These are phyloP conservation scores for Meganola albula DNA, from an alignment of 2,888 invertebrate species.

Conservation along the genomic window DNA sequence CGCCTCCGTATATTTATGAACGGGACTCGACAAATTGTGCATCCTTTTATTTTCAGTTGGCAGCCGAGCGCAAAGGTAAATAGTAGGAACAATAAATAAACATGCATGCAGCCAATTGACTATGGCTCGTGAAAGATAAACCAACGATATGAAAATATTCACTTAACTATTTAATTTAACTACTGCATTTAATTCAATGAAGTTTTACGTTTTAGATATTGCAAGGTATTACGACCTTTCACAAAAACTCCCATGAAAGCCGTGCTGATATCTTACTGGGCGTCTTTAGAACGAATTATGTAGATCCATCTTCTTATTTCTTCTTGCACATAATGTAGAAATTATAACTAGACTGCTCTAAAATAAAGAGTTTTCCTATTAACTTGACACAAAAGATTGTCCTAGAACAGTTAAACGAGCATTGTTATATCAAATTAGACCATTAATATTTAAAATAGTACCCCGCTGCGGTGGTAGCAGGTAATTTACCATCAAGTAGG, in stretches of 20 bases:
- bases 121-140: neutral
- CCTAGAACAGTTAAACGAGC: too few relatives aligned
- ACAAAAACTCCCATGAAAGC: too few relatives aligned
- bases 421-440: too few relatives aligned
- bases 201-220: too few relatives aligned
- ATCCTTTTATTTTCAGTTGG: slow-evolving; percentile 61
- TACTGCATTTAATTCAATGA: neutral
- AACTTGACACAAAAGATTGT: slow-evolving; percentile 17
- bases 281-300: too few relatives aligned
- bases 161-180: neutral
- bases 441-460: slow-evolving; percentile 10
- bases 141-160: too few relatives aligned
- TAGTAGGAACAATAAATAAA: slow-evolving; percentile 46
- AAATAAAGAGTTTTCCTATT: slow-evolving; percentile 3
- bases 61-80: slow-evolving; percentile 56
- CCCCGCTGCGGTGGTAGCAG: slow-evolving; percentile 6
- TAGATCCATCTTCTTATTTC: too few relatives aligned
- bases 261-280: too few relatives aligned
- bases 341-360: too few relatives aligned
- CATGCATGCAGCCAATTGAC: slow-evolving; percentile 20
- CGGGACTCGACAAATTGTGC: slow-evolving; percentile 63
- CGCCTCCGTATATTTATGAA: slow-evolving; percentile 67
- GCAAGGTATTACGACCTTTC: too few relatives aligned
- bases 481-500: slow-evolving; percentile 35
- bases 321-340: too few relatives aligned